A percentile compares a stretch with the other conserved stretches of the same genome.
Evolutionary conservation across 2,888 invertebrate species (phyloP).

Genomic region (Lobophora halterata): DNA sequence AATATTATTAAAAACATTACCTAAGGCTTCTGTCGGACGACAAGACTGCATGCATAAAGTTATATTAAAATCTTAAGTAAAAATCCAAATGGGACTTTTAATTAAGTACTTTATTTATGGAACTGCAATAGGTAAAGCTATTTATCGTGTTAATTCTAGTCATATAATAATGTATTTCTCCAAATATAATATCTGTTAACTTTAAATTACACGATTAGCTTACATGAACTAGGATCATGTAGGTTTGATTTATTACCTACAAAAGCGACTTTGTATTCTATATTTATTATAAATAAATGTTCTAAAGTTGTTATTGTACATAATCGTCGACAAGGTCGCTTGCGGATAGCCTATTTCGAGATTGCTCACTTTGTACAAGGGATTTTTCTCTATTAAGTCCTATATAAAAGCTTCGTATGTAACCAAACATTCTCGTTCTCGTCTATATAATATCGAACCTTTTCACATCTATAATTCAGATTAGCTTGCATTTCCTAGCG

Average conservation of each 20-base stretch:
- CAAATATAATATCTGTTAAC: constrained; percentile 8
- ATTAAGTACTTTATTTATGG: constrained; percentile 28
- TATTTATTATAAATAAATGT: constrained; percentile 41
- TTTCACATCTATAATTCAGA: constrained; percentile 64
- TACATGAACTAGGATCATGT: constrained; percentile 13
- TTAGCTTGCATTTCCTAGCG: constrained; percentile 73
- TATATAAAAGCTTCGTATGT: constrained; percentile 70
- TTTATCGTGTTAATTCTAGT: background rate
- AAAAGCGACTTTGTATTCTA: constrained; percentile 19
- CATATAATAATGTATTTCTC: constrained; percentile 7
- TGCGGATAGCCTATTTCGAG: constrained; percentile 70
- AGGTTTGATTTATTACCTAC: constrained; percentile 9
- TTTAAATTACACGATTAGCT: background rate
- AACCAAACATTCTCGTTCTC: constrained; percentile 59
- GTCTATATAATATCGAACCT: constrained; percentile 58
- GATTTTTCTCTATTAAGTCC: constrained; percentile 72
- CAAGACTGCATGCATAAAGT: constrained; percentile 62
- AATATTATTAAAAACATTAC: constrained; percentile 4
- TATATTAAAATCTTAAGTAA: no score
- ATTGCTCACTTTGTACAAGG: constrained; percentile 79
- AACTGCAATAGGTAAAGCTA: constrained; percentile 16
- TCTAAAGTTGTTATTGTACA: constrained; percentile 67
- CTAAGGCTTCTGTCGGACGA: constrained; percentile 37
- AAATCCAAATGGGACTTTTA: constrained; percentile 44
- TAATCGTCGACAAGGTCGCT: constrained; percentile 68